Evolutionary conservation across 2,113 vertebrate genomes (phyloP), one percentile per base, ranked within the genome.

Genomic region (rat (Rattus norvegicus)): DNA sequence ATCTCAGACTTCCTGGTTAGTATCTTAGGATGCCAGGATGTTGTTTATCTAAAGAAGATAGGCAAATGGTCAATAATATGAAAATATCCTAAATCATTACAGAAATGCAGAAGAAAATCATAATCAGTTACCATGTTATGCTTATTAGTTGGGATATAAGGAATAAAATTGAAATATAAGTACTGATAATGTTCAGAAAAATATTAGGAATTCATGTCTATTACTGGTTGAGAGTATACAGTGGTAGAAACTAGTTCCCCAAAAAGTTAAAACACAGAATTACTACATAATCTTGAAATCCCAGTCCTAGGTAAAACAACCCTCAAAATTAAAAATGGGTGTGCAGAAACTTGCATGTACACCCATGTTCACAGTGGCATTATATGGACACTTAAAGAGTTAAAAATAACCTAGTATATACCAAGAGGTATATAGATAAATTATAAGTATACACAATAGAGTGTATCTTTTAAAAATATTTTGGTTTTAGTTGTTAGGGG

Each of bases 81-180:
- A 52, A 95, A 92, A 83, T 20, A 89, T 61, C 67, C n/a, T 69
- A 81, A 93, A 20, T 93, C 61, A 96, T 86, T 90, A 92, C 67
- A 61, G 47, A 92, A 92, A 92, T 67, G 43, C 9, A 96, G 83
- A 92, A 80, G 11, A 72, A 84, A 97, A 86, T 13, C 52, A 76
- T 49, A 91, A 17, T 91, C 49, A 90, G 52, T 7, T 93, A 87
- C 79, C 28, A 92, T 13, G 75, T 93, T 47, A 90, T 49, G 65
- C 24, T 59, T 26, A 87, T 11, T 90, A 91, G 69, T 93, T 72
- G 70, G 5, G 8, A 49, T 90, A 95, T 67, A 87, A 83, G 80
- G 95, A 92, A 92, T 91, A 72, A 96, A 91, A 90, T 73, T 73
- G 85, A 30, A 89, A 96, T 72, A 89, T 91, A 75, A 43, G 43